phyloP scores from a whole-genome alignment of 2,113 vertebrate species.

The Nothobranchius furzeri region DNA sequence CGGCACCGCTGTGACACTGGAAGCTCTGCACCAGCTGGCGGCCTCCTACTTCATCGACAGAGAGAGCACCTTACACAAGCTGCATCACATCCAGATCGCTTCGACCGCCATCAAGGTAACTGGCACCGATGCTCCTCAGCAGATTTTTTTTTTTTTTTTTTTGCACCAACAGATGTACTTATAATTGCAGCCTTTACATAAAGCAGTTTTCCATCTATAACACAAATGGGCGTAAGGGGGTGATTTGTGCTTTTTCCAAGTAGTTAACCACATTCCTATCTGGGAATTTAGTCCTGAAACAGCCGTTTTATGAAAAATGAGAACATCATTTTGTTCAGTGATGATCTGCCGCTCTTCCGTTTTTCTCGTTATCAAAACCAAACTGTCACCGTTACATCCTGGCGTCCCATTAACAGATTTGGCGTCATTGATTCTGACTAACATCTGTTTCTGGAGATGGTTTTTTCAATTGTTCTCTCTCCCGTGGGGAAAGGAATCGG shows the following conservation, averaged over 20 bases:
- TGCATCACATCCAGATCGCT: conserved; percentile 85
- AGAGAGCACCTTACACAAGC: conserved; percentile 82
- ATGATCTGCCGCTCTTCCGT: no score
- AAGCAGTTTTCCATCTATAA: no score
- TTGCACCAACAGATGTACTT: no score
- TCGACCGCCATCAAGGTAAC: conserved; percentile 85
- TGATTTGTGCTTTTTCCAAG: no score
- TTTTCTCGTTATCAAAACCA: background rate
- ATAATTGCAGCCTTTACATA: no score
- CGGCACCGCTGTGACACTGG: conserved; percentile 80
- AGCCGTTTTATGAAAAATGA: no score
- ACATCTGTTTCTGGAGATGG: conserved; percentile 12
- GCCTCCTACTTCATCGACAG: conserved; percentile 86
- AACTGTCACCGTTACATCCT: background rate
- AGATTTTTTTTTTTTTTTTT: no score
- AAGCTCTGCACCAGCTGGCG: conserved; percentile 84
- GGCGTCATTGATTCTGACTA: background rate
- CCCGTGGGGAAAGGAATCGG: background rate
- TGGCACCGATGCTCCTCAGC: no score
- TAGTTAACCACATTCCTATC: no score
- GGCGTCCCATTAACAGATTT: background rate
- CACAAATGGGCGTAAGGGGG: no score
- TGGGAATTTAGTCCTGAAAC: no score
- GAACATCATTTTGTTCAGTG: no score
- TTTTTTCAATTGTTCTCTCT: background rate